A percentile compares a stretch with the other conserved stretches of the same genome.
Conservation (phyloP, 2,113 vertebrate genomes). For the Phodopus roborovskii region DNA sequence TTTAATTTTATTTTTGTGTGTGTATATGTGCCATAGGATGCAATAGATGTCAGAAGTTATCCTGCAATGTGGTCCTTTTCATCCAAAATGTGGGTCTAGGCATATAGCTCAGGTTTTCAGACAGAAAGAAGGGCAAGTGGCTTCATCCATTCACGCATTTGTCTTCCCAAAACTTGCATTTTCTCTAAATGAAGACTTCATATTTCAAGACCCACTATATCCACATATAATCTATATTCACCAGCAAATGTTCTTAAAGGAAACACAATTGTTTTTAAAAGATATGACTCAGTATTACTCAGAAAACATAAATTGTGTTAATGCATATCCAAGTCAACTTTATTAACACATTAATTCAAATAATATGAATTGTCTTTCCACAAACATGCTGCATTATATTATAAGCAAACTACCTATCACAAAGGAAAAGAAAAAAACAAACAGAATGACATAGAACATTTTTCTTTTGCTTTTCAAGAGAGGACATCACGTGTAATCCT, state of each 20-base stretch:
- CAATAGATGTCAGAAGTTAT: no score
- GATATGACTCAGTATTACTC: neutral
- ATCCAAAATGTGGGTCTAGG: neutral
- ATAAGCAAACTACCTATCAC: neutral
- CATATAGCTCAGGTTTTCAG: no score
- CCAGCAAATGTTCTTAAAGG: conserved; percentile 31
- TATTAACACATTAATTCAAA: conserved; percentile 32
- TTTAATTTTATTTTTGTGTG: no score
- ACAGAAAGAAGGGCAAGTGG: neutral
- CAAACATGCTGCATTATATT: neutral
- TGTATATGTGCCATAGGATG: no score
- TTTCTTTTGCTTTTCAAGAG: no score
- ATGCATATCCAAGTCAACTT: conserved; percentile 4
- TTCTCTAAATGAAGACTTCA: neutral
- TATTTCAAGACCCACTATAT: neutral
- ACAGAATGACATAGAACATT: neutral
- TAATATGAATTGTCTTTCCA: neutral
- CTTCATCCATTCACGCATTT: neutral
- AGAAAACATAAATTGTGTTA: conserved; percentile 34
- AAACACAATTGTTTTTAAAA: neutral
- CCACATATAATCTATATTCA: neutral
- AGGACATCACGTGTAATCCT: no score
- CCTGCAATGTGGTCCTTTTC: neutral
- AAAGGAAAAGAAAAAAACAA: neutral
- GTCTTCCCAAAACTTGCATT: neutral